phyloP scores from a whole-genome alignment of 2,113 vertebrate genomes.

The Abramis brama region DNA sequence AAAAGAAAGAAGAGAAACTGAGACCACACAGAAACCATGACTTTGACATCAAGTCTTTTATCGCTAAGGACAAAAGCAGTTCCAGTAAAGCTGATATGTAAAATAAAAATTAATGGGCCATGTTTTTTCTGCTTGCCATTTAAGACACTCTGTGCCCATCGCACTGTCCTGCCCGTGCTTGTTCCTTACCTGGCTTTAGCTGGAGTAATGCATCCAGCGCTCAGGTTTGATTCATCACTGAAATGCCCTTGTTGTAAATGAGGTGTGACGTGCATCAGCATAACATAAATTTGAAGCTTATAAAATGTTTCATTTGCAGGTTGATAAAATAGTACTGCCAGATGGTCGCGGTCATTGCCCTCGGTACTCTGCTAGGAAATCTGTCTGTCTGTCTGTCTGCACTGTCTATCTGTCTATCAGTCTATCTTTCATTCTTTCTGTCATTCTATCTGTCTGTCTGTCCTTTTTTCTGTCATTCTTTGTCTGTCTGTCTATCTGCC shows the following conservation, averaged over 20 bases:
- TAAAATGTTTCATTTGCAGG: neutral
- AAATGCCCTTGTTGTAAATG: slow-evolving; percentile 59
- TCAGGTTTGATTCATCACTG: slow-evolving; percentile 48
- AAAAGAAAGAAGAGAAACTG: neutral
- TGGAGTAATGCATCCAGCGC: neutral
- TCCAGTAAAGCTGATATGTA: slow-evolving; percentile 59
- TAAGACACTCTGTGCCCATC: neutral
- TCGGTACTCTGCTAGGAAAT: neutral
- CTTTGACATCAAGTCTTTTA: slow-evolving; percentile 70
- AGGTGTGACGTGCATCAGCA: slow-evolving; percentile 53
- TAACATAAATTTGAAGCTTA: slow-evolving; percentile 31
- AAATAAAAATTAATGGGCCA: slow-evolving; percentile 75
- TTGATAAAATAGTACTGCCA: slow-evolving; percentile 14
- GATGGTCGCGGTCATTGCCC: neutral
- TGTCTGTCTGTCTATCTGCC: neutral
- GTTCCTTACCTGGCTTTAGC: slow-evolving; percentile 2
- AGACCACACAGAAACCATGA: slow-evolving; percentile 56
- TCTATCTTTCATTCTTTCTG: too few species aligned
- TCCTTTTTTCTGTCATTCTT: neutral
- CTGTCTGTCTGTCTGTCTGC: neutral
- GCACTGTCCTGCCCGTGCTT: neutral
- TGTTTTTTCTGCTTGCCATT: slow-evolving; percentile 34
- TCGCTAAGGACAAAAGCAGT: slow-evolving; percentile 73
- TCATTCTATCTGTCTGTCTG: too few species aligned
- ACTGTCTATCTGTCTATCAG: neutral